Conservation (phyloP, 2,888 invertebrate species). For the Clepsis dumicolana region DNA sequence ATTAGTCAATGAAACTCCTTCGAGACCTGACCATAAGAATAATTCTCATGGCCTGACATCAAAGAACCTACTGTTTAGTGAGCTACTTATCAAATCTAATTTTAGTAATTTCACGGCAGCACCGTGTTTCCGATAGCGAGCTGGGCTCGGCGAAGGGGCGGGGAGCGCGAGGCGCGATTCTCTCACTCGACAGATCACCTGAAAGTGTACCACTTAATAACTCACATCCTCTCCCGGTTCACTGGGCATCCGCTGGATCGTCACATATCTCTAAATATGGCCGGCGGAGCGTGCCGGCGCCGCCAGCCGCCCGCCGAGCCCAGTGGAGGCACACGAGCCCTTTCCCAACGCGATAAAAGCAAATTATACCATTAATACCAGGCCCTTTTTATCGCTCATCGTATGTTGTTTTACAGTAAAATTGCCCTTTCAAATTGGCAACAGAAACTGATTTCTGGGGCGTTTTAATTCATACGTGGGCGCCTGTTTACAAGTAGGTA, state of each 20-base stretch:
- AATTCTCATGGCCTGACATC: no score
- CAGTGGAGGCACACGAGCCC: constrained; percentile 13
- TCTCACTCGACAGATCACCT: constrained; percentile 86
- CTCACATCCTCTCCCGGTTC: constrained; percentile 84
- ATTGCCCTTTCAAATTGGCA: neutral
- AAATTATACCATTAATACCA: constrained; percentile 47
- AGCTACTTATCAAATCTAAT: constrained; percentile 3
- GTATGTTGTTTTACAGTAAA: constrained; percentile 41
- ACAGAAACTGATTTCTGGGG: neutral
- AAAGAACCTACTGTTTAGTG: neutral
- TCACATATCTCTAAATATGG: constrained; percentile 85
- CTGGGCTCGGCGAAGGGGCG: constrained; percentile 50
- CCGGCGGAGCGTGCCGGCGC: constrained; percentile 73
- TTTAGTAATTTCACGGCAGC: constrained; percentile 31
- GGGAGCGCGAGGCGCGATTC: constrained; percentile 67
- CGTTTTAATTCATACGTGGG: neutral
- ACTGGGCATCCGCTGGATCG: constrained; percentile 84
- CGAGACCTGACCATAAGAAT: no score
- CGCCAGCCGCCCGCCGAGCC: constrained; percentile 24
- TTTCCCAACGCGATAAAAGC: constrained; percentile 49
- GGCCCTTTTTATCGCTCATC: constrained; percentile 49
- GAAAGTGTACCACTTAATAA: constrained; percentile 85
- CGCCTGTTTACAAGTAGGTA: neutral
- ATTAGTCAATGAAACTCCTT: no score
- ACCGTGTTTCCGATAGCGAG: constrained; percentile 26